Evolutionary conservation across 2,113 vertebrate genomes (phyloP), one percentile per base, ranked within the genome.

Genomic region (Myotis yumanensis): DNA sequence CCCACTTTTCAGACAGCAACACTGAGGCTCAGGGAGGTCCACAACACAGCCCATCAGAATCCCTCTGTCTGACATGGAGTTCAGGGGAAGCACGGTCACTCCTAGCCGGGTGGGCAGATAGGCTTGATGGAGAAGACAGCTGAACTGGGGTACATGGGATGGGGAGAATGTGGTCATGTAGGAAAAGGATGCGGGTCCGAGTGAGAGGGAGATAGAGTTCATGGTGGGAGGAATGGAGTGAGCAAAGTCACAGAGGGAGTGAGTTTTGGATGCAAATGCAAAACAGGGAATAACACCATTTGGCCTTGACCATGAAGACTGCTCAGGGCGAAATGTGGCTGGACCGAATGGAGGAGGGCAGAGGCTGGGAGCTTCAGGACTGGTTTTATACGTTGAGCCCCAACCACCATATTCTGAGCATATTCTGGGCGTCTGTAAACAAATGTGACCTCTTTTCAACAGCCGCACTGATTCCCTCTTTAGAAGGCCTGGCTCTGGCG

Each of bases 381-480:
- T 22, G 54, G 25, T 68, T 79, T 69, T 64, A 15, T 10, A 30
- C 28, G 62, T 6, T 4, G 52, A 59, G 30, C 14, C 25, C 11
- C 10, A 28, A 8, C 2, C 52, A 18, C 73, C 6, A 4, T 4
- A 5, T 30, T 59, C 62, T 12, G 40, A 89, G 46, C 10, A 12
- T 62, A 28, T 80, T 25, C n/a, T 5, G 69, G 59, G 37, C 48
- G 17, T 25, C 28, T 51, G 30, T 22, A 51, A 43, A 77, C 1
- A 25, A 75, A 32, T 3, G 17, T 32, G 30, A 84, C 22, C 89
- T 96, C 76, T 66, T 96, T 96, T 85, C 85, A 79, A 62, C 5
- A 82, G 96, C 88, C 77, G 75, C 14, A 20, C 52, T 93, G 95
- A 46, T 75, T 95, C 75, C 76, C 91, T 20, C 30, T 72, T 62